Percentiles rank a stretch among this genome's conserved stretches.
phyloP scores from a whole-genome alignment of 2,113 vertebrate genomes.

The Catagonus wagneri region DNA sequence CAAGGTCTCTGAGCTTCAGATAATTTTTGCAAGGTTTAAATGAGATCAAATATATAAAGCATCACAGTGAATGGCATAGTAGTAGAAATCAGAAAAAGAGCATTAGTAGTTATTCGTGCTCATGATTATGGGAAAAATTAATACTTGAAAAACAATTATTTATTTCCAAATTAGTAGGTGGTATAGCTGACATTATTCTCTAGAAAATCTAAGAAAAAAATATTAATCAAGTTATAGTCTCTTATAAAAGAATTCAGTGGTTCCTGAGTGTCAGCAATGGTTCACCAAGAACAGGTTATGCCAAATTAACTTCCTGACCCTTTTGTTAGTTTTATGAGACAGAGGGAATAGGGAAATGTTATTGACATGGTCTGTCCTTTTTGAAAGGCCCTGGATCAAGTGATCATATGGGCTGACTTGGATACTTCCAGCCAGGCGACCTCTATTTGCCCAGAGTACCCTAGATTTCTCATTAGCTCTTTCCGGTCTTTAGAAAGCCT shows the following conservation, averaged over 20 bases:
- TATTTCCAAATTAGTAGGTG: conserved; percentile 22
- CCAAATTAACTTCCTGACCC: neutral
- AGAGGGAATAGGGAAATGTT: neutral
- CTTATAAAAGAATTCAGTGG: neutral
- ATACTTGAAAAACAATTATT: neutral
- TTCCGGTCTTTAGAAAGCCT: neutral
- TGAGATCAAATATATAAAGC: conserved; percentile 35
- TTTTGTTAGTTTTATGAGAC: neutral
- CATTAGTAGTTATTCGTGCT: neutral
- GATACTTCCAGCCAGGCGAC: neutral
- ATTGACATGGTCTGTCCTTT: neutral
- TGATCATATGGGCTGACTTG: neutral
- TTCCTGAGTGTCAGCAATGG: neutral
- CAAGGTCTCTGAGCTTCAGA: neutral
- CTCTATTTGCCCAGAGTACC: neutral
- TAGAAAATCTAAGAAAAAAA: neutral
- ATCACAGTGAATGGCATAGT: neutral
- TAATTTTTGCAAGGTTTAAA: neutral
- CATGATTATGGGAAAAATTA: conserved; percentile 15
- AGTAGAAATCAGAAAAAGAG: neutral
- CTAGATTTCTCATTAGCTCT: neutral
- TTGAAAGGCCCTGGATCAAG: neutral
- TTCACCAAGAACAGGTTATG: neutral
- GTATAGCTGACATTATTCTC: neutral
- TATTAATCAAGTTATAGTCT: neutral